Evolutionary conservation across 1,140 invertebrate genomes (phyloP).

Genomic region (Drosophila neocordata): DNA sequence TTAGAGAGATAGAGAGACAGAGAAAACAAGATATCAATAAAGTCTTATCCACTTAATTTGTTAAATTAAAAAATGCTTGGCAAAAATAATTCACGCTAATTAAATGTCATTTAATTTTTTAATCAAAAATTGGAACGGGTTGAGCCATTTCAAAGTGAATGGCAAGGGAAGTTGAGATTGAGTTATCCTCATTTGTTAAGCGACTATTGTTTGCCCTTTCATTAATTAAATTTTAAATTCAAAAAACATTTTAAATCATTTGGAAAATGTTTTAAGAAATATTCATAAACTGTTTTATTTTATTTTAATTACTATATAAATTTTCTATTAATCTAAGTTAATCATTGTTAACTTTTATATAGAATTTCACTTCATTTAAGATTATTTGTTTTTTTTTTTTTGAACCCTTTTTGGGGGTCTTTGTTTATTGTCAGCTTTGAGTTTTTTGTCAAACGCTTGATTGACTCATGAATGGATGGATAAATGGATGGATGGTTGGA

Average conservation of each 20-base stretch:
- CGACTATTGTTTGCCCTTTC: no score
- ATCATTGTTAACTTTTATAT: no score
- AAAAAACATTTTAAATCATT: no score
- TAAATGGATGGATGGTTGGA: slow-evolving; percentile 9
- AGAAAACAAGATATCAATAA: slow-evolving; percentile 20
- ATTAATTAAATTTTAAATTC: no score
- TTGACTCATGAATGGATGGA: slow-evolving; percentile 45
- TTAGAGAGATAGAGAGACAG: background rate
- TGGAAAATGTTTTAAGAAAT: no score
- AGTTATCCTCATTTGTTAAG: no score
- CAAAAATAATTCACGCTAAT: slow-evolving; percentile 71
- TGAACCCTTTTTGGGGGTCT: no score
- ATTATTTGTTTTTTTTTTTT: slow-evolving; percentile 24
- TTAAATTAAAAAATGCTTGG: slow-evolving; percentile 61
- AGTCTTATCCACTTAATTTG: slow-evolving; percentile 63
- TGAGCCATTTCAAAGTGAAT: no score
- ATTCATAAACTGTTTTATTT: no score
- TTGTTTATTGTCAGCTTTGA: slow-evolving; percentile 63
- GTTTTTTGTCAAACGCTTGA: slow-evolving; percentile 61
- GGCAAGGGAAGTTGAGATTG: no score
- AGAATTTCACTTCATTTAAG: no score
- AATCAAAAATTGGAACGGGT: background rate
- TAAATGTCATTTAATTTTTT: slow-evolving; percentile 65
- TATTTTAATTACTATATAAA: background rate
- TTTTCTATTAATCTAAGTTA: background rate